phyloP scores from a whole-genome alignment of 2,888 invertebrate genomes.

The Drosophila pseudotakahashii region DNA sequence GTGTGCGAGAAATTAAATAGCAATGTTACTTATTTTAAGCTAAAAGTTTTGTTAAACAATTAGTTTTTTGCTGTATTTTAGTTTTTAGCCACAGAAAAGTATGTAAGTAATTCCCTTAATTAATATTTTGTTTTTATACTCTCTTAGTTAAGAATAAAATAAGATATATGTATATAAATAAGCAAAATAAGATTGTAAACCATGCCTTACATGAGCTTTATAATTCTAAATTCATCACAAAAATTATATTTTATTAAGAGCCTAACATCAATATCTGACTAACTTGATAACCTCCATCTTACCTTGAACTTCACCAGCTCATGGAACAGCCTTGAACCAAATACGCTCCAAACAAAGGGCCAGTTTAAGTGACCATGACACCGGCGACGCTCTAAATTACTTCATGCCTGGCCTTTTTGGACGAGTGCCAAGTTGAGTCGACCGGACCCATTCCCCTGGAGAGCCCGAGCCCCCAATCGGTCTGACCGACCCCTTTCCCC shows the following conservation, averaged over 20 bases:
- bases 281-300: too few species aligned
- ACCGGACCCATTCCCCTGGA: background rate
- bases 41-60: background rate
- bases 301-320: conserved; percentile 20
- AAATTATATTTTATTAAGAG: background rate
- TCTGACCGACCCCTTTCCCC: background rate
- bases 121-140: too few species aligned
- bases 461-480: background rate
- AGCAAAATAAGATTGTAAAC: too few species aligned
- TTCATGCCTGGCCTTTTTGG: conserved; percentile 48
- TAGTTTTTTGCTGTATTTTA: too few species aligned
- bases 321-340: conserved; percentile 18
- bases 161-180: too few species aligned
- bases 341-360: conserved; percentile 11
- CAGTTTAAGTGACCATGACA: conserved; percentile 7
- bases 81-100: too few species aligned
- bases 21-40: too few species aligned
- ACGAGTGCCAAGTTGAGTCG: conserved; percentile 40
- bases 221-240: background rate
- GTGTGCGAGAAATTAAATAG: background rate
- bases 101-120: too few species aligned
- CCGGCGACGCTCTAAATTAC: conserved; percentile 42
- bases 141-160: too few species aligned
- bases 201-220: too few species aligned
- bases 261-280: background rate